These are phyloP conservation scores for Cataglyphis rosenhaueri DNA, from an alignment of 2,888 invertebrate genomes.

Conservation along the genomic window DNA sequence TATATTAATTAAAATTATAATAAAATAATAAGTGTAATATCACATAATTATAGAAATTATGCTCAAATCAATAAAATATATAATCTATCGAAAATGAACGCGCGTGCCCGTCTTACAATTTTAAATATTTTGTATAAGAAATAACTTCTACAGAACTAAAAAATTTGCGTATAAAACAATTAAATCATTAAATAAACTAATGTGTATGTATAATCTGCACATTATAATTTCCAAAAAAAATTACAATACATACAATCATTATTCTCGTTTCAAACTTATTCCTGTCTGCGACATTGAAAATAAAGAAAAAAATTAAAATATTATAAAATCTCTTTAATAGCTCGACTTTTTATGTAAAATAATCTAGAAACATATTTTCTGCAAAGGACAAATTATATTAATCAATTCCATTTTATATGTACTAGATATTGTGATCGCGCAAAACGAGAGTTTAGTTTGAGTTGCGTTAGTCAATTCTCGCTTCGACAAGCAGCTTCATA, in stretches of 20 bases:
- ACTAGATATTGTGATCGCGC: conserved; percentile 3
- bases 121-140: background rate
- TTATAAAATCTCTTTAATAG: background rate
- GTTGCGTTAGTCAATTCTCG: conserved; percentile 36
- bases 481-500: conserved; percentile 16
- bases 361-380: background rate
- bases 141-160: background rate
- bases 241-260: background rate
- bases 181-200: background rate
- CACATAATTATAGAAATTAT: conserved; percentile 15
- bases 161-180: background rate
- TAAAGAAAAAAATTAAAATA: background rate
- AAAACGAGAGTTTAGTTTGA: background rate
- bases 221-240: background rate
- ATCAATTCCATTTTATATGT: background rate
- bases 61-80: conserved; percentile 7
- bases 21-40: background rate
- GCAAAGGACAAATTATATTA: background rate
- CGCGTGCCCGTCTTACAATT: background rate
- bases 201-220: background rate
- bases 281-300: background rate
- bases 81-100: background rate
- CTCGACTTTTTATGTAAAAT: background rate
- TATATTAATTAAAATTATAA: conserved; percentile 35
- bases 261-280: background rate